Evolutionary conservation across 1,140 invertebrate species (phyloP).

Genomic region (Drosophila sturtevanti): DNA sequence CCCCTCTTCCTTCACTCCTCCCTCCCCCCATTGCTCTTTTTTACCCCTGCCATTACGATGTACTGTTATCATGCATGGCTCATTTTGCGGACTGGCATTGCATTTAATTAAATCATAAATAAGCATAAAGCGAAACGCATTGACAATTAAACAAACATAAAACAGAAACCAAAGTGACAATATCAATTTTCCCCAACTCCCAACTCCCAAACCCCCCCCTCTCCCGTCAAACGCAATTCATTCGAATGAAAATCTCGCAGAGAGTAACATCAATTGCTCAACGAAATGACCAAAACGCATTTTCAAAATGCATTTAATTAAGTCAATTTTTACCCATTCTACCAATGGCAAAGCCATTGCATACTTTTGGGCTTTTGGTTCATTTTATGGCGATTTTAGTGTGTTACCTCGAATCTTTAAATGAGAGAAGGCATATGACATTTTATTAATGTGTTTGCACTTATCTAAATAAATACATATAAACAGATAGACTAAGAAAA

Average conservation of each 20-base stretch:
- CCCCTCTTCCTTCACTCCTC: background rate
- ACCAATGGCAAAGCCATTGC: conserved; percentile 38
- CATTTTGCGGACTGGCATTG: conserved; percentile 61
- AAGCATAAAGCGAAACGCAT: conserved; percentile 76
- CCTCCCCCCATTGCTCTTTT: background rate
- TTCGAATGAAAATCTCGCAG: conserved; percentile 13
- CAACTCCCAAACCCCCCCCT: background rate
- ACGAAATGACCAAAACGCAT: conserved; percentile 69
- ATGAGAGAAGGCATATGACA: background rate
- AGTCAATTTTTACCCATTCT: conserved; percentile 54
- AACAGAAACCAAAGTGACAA: conserved; percentile 63
- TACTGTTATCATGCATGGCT: conserved; percentile 35
- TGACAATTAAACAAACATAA: conserved; percentile 79
- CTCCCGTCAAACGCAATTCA: background rate
- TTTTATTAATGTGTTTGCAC: background rate
- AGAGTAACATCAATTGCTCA: conserved; percentile 66
- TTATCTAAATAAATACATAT: no score
- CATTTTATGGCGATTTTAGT: background rate
- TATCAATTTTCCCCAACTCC: conserved; percentile 27
- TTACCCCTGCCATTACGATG: background rate
- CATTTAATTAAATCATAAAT: conserved; percentile 82
- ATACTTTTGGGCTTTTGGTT: conserved; percentile 29
- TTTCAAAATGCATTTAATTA: conserved; percentile 78
- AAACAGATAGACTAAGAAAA: no score
- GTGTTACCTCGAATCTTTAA: background rate